These are phyloP conservation scores for Charina bottae DNA, from an alignment of 2,113 vertebrate species.

Conservation along the genomic window DNA sequence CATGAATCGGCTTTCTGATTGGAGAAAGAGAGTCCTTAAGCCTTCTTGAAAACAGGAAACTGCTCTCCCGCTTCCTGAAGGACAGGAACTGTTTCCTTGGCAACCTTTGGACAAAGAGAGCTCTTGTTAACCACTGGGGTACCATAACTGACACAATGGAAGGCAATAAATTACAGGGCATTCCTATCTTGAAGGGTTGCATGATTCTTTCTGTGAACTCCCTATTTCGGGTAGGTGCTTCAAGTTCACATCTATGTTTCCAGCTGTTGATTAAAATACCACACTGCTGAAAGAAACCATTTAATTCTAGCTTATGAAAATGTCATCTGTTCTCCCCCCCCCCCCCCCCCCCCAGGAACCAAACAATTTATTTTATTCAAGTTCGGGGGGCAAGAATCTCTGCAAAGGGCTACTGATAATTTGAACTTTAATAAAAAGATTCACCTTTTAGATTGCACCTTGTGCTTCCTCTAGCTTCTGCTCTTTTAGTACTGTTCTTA, in stretches of 20 bases:
- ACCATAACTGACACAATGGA: slow-evolving; percentile 37
- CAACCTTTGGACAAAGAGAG: slow-evolving; percentile 88
- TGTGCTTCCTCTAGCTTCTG: not conserved
- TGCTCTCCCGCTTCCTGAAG: slow-evolving; percentile 95
- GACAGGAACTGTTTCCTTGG: slow-evolving; percentile 93
- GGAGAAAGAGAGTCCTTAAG: slow-evolving; percentile 88
- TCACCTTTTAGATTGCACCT: not conserved
- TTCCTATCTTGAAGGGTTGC: slow-evolving; percentile 24
- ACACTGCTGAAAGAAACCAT: not conserved
- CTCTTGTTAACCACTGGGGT: slow-evolving; percentile 82
- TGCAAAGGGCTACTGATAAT: not conserved
- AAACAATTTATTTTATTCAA: not conserved
- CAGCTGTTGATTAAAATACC: slow-evolving; percentile 33
- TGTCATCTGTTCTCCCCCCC: too few relatives aligned
- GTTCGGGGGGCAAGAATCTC: not conserved
- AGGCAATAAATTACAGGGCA: slow-evolving; percentile 36
- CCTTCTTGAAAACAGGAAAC: slow-evolving; percentile 99
- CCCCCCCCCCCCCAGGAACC: not conserved
- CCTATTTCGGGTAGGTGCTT: not conserved
- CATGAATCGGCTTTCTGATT: slow-evolving; percentile 84
- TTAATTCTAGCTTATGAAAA: not conserved
- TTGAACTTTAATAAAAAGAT: not conserved
- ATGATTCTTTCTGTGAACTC: slow-evolving; percentile 9
- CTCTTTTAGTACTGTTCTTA: not conserved
- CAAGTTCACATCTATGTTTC: slow-evolving; percentile 4